A percentile compares a stretch with the other conserved stretches of the same genome.
Evolutionary conservation across 2,797 vertebrate genomes (phyloP).

Genomic region (Otolemur crassicaudatus): DNA sequence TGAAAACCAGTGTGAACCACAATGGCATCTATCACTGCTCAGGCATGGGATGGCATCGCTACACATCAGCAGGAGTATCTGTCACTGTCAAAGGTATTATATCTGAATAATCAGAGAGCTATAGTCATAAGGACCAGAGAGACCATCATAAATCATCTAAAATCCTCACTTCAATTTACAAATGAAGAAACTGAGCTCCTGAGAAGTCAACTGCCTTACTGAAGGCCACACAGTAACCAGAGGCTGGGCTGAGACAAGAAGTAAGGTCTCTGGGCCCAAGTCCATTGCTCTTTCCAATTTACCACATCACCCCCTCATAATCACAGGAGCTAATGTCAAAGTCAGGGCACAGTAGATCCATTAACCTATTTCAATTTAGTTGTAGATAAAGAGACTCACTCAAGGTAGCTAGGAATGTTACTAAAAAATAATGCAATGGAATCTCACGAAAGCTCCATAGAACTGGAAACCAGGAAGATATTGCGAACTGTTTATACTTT

Average conservation of each 20-base stretch:
- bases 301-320: neutral
- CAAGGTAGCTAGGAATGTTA: neutral
- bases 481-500: neutral
- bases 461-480: neutral
- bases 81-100: conserved; percentile 70
- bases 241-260: neutral
- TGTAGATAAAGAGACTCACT: conserved; percentile 5
- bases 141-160: neutral
- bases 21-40: conserved; percentile 66
- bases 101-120: neutral
- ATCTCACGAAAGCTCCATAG: neutral
- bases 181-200: conserved; percentile 44
- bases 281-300: neutral
- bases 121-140: neutral
- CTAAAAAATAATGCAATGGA: neutral
- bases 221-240: neutral
- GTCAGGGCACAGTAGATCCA: neutral
- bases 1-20: conserved; percentile 49
- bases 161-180: neutral
- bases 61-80: neutral
- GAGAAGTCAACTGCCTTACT: neutral
- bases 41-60: accelerated
- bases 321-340: neutral
- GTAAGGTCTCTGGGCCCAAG: neutral
- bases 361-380: conserved; percentile 33